These are phyloP conservation scores for Tenthredo scrophulariae DNA, from an alignment of 2,888 invertebrate genomes.

Conservation along the genomic window DNA sequence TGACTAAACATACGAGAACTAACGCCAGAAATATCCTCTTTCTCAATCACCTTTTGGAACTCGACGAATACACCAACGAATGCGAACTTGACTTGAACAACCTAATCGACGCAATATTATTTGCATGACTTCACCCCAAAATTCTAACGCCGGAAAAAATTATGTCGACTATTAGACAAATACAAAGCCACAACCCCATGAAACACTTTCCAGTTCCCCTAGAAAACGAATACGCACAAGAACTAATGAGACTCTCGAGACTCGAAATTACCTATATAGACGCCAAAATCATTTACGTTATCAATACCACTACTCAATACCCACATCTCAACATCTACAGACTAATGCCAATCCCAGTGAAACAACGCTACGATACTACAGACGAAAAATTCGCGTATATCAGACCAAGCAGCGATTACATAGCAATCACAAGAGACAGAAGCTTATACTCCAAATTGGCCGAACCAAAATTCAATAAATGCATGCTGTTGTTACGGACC, in stretches of 20 bases:
- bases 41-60: not conserved
- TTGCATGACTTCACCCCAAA: slow-evolving; percentile 8
- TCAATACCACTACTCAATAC: not conserved
- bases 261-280: no score
- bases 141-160: not conserved
- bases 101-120: not conserved
- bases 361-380: not conserved
- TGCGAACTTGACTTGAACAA: not conserved
- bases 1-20: not conserved
- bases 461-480: slow-evolving; percentile 7
- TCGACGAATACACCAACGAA: not conserved
- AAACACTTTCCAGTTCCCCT: no score
- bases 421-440: slow-evolving; percentile 8
- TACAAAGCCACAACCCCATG: no score
- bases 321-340: not conserved
- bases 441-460: not conserved
- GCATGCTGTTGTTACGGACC: no score
- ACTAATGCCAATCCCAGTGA: no score
- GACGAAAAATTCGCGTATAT: slow-evolving; percentile 16
- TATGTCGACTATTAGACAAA: no score
- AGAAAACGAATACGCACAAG: no score
- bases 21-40: not conserved
- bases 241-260: no score
- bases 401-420: not conserved
- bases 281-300: no score